phyloP scores from a whole-genome alignment of 2,113 vertebrate genomes.

The Phylloscopus trochiloides region DNA sequence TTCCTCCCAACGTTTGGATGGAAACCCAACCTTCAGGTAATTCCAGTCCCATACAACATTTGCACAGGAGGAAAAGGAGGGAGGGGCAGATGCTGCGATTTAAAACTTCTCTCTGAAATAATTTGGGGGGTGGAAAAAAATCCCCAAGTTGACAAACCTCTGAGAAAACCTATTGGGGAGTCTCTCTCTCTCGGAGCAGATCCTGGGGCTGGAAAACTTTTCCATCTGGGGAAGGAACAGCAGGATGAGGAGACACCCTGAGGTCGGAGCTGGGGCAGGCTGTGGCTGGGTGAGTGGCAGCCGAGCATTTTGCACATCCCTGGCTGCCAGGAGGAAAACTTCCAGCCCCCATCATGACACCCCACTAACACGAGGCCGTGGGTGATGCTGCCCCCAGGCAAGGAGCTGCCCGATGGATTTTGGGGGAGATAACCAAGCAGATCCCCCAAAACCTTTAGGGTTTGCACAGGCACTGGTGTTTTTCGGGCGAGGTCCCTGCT shows the following conservation, averaged over 20 bases:
- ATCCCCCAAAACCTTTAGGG: background rate
- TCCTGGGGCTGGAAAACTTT: background rate
- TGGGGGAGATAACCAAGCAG: background rate
- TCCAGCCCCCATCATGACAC: background rate
- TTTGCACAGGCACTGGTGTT: background rate
- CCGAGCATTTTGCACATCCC: accelerated
- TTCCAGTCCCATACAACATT: background rate
- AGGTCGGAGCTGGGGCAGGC: accelerated
- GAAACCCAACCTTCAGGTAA: background rate
- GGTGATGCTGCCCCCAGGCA: background rate
- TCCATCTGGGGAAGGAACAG: accelerated
- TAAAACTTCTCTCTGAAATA: background rate
- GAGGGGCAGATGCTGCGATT: background rate
- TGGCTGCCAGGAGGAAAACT: background rate
- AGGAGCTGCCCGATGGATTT: background rate
- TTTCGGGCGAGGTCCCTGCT: background rate
- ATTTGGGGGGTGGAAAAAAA: accelerated
- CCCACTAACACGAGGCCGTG: accelerated
- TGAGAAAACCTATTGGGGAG: background rate
- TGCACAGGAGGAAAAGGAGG: background rate
- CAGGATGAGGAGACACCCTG: accelerated
- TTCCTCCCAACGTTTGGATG: background rate
- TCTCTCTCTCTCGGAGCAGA: background rate
- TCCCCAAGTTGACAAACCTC: background rate
- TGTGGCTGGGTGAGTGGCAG: background rate